Evolutionary conservation across 2,113 vertebrate species (phyloP), one percentile per base, ranked within the genome.

Genomic region (Hiodon alosoides): DNA sequence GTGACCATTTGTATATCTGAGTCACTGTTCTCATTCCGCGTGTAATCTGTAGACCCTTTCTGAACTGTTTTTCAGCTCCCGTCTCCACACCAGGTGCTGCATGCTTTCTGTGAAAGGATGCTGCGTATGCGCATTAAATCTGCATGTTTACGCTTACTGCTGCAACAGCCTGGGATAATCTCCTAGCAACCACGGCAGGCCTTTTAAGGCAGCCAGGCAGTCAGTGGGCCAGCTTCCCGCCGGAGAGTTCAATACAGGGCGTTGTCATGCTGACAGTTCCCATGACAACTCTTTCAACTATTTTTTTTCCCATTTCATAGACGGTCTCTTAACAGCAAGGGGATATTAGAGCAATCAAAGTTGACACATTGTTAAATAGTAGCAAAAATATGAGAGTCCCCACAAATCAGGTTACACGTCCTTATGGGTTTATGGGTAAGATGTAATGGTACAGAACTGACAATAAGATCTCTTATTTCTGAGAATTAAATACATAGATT

Each of bases 201-300:
- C 72, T 67, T 81, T 79, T 80, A 81, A 85, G 83, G 74, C 80
- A 81, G 80, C 72, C 77, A 77, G 81, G 80, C 83, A 85, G 79
- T 81, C 72, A 82, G 71, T 81, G 75, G 79, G 76, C 76, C 68
- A 52, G 73, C 59, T 53, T 77, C 67, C 85, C 78, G 78, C 81
- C 78, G 78, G 73, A 81, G 84, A 80, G 79, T 77, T 85, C 69
- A 81, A 86, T 74, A 76, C 78, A 81, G 64, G 31, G 82, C 51
- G 57, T 79, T 83, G 83, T 78, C 76, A 78, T 81, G 77, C 71
- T 77, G 79, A 73, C 67, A 60, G 84, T 91, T 80, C 74, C 85
- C 80, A 88, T 86, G 80, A 86, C 81, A 89, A 90, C 86, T 73
- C 69, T 53, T 80, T 71, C 81, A 79, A 84, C 78, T 83, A 65